Conservation (phyloP, 2,888 invertebrate species). For the Pterostichus niger region DNA sequence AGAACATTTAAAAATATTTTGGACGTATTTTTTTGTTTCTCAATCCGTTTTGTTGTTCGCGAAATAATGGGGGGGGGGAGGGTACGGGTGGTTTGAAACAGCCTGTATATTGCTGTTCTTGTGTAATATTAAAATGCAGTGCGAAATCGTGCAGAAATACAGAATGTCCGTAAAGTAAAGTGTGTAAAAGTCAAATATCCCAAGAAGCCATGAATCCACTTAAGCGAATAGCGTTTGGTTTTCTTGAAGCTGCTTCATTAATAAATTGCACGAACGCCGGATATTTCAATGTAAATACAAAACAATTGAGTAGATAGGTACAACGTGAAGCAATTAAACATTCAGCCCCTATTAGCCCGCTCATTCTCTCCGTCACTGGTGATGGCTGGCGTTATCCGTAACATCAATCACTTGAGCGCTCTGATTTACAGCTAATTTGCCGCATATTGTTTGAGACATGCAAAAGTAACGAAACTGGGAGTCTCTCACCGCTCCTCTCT, state of each 20-base stretch:
- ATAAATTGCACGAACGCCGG: slow-evolving; percentile 45
- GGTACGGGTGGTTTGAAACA: no score
- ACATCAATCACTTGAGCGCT: slow-evolving; percentile 62
- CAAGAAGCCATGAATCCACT: slow-evolving; percentile 8
- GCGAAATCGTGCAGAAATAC: no score
- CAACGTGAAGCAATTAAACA: slow-evolving; percentile 48
- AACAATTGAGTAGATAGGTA: slow-evolving; percentile 52
- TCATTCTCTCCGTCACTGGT: slow-evolving; percentile 57
- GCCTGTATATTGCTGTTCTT: no score
- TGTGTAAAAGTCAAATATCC: no score
- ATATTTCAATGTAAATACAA: slow-evolving; percentile 47
- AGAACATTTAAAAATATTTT: no score
- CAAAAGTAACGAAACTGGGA: slow-evolving; percentile 72
- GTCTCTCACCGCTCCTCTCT: no score
- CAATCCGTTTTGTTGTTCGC: no score
- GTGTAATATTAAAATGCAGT: no score
- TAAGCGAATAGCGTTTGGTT: not conserved
- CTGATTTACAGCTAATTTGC: slow-evolving; percentile 76
- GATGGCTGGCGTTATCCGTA: slow-evolving; percentile 56
- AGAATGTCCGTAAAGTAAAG: no score
- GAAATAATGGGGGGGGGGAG: no score
- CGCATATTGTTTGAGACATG: slow-evolving; percentile 75
- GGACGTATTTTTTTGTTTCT: no score
- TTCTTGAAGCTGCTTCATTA: slow-evolving; percentile 39
- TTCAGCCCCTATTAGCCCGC: slow-evolving; percentile 41